A percentile compares a stretch with the other conserved stretches of the same genome.
These are phyloP conservation scores for Dryocosmus kuriphilus DNA, from an alignment of 2,888 invertebrate species.

Conservation along the genomic window DNA sequence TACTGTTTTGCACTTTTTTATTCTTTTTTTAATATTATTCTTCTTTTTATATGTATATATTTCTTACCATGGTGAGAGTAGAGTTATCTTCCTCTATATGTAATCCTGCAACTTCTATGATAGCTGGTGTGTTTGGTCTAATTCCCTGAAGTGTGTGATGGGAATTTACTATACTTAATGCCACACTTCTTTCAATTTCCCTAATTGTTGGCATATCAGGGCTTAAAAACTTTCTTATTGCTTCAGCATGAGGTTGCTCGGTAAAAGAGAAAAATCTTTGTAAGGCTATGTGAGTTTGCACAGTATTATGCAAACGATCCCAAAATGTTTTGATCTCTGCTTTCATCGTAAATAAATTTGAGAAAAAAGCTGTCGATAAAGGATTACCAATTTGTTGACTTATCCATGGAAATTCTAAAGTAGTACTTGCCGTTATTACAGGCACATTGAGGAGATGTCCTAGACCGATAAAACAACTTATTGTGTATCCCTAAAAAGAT, in stretches of 20 bases:
- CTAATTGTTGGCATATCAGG: slow-evolving; percentile 71
- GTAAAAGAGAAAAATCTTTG: slow-evolving; percentile 48
- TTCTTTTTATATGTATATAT: background rate
- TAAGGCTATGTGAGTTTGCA: slow-evolving; percentile 1
- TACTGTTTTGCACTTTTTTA: too few relatives aligned
- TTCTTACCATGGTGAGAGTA: slow-evolving; percentile 53
- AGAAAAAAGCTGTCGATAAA: slow-evolving; percentile 54
- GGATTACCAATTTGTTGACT: slow-evolving; percentile 60
- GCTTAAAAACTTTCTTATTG: slow-evolving; percentile 48
- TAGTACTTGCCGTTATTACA: slow-evolving; percentile 50
- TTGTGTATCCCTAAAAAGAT: slow-evolving; percentile 54
- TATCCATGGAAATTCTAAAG: slow-evolving; percentile 55
- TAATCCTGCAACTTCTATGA: slow-evolving; percentile 79
- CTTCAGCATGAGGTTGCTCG: slow-evolving; percentile 56
- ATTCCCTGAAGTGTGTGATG: slow-evolving; percentile 78
- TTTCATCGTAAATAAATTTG: background rate
- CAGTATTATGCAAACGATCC: slow-evolving; percentile 59
- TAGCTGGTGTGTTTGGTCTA: slow-evolving; percentile 76
- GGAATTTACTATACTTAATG: slow-evolving; percentile 78
- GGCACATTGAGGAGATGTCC: slow-evolving; percentile 63
- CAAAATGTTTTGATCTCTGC: slow-evolving; percentile 54
- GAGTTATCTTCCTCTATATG: slow-evolving; percentile 75
- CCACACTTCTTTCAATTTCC: slow-evolving; percentile 77
- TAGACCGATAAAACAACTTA: slow-evolving; percentile 59
- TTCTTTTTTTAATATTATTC: too few relatives aligned